Base-by-base conservation (phyloP, 2,888 invertebrate genomes). In the Adelognathus sp. region DNA sequence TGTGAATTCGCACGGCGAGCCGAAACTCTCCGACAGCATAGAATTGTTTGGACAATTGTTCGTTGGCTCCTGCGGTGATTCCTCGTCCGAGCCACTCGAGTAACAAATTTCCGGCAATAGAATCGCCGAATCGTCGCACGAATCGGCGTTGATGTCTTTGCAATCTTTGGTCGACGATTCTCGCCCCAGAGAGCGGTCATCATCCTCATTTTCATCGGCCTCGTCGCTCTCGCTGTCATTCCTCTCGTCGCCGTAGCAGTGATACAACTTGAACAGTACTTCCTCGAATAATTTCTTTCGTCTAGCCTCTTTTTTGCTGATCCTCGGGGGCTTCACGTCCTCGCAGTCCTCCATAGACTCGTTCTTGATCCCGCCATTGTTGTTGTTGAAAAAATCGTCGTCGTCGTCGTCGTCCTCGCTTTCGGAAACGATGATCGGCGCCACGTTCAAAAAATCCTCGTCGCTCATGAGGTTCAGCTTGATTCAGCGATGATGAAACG, bases 211-310 rank as follows among this genome's bases (percentile, higher is more conserved):
- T n/a, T n/a, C n/a, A n/a, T 39, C 27, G 7, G 44, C 14, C 33
- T 60, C 33, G 0, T 52, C 46, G 3, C 31, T 64, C 3, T 41
- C 63, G 18, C 39, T n/a, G 21, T 11, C 14, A 29, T 64, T 39
- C 41, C 60, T 67, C 11, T 77, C 67, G n/a, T 14, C 52, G 18
- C 33, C 41, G 46, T 69, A 52, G n/a, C 39, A 67, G 41, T 79
- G 76, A 72, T 79, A 79, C 52, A 79, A 44, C 46, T 76, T 79
- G n/a, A 69, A 79, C 24, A 79, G 36, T 46, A 79, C 72, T 16
- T 79, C 76, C 39, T 56, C 18, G 33, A 56, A 66, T n/a, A 58
- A 72, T 24, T 69, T 56, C 33, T 41, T 29, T 16, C 21, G 33
- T 36, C 44, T 61, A 1, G 21, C 11, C 24, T 67, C 67, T 61